Evolutionary conservation across 2,113 vertebrate genomes (phyloP), one percentile per base, ranked within the genome.

Genomic region (Antigone vipio): DNA sequence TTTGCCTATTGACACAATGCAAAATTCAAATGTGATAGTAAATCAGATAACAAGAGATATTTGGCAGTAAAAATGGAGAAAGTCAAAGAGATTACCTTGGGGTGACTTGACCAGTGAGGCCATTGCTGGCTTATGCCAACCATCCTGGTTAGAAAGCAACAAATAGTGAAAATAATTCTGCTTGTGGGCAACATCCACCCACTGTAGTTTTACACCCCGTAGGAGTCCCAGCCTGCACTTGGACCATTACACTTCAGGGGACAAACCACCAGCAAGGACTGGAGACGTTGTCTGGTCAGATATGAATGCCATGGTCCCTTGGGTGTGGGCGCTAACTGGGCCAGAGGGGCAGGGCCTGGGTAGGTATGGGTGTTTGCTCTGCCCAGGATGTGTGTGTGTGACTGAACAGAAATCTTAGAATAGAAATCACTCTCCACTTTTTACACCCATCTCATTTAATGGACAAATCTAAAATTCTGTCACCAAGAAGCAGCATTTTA

Each of bases 1-100:
- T 80, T 53, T 63, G 10, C 30, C 52, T 56, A 0, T 71, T 82
- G 45, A 19, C 35, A 19, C 0, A 1, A 35, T 38, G 16, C 9
- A 53, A 29, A 56, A 8, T 17, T 58, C 47, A 21, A 58, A 67
- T 34, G 21, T 58, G 49, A 11, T 24, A 49, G 42, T 7, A 53
- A 34, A 75, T 4, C 32, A 52, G 22, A 18, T 30, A 77, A 53
- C 44, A 29, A 63, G 17, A 66, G 14, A 9, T 45, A 17, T 19
- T 15, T 58, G 16, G 6, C 22, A 16, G 49, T 52, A 44, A 75
- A 58, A 26, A 7, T 3, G 27, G 16, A 22, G 34, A 45, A 77
- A 74, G 17, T 32, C 14, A 32, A 30, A 22, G n/a, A 49, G 5
- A 6, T 63, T 53, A 47, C 49, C 19, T 30, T 3, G 2, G 52